phyloP scores from a whole-genome alignment of 1,140 invertebrate species.

The Lordiphosa clarofinis region DNA sequence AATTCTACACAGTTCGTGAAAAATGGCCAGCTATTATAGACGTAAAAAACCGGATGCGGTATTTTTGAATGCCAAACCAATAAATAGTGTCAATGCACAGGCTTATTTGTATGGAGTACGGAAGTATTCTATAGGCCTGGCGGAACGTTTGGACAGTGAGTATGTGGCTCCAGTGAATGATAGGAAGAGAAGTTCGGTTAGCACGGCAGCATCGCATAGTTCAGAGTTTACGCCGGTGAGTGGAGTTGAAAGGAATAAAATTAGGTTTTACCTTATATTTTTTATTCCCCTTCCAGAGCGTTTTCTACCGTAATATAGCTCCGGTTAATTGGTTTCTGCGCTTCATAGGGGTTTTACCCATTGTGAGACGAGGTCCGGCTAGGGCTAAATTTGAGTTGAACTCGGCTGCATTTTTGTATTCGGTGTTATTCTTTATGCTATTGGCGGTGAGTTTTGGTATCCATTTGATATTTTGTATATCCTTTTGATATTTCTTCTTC shows the following conservation, averaged over 20 bases:
- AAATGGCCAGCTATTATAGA: constrained; percentile 69
- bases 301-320: constrained; percentile 82
- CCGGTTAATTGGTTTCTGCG: constrained; percentile 82
- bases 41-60: constrained; percentile 68
- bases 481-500: not conserved
- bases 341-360: constrained; percentile 82
- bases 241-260: no score
- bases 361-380: constrained; percentile 80
- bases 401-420: constrained; percentile 82
- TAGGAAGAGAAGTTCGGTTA: constrained; percentile 51
- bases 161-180: constrained; percentile 41
- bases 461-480: no score
- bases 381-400: constrained; percentile 80
- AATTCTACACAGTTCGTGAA: constrained; percentile 42
- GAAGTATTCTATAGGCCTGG: constrained; percentile 68
- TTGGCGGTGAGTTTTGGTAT: constrained; percentile 67
- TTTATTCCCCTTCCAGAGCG: constrained; percentile 61
- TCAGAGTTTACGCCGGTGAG: constrained; percentile 64
- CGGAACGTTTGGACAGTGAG: constrained; percentile 62
- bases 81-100: constrained; percentile 62
- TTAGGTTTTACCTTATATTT: no score
- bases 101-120: constrained; percentile 61
- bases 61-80: constrained; percentile 71
- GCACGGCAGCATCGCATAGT: constrained; percentile 52
- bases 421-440: constrained; percentile 80